Conservation (phyloP, 2,888 invertebrate species). For the Villa cingulata region DNA sequence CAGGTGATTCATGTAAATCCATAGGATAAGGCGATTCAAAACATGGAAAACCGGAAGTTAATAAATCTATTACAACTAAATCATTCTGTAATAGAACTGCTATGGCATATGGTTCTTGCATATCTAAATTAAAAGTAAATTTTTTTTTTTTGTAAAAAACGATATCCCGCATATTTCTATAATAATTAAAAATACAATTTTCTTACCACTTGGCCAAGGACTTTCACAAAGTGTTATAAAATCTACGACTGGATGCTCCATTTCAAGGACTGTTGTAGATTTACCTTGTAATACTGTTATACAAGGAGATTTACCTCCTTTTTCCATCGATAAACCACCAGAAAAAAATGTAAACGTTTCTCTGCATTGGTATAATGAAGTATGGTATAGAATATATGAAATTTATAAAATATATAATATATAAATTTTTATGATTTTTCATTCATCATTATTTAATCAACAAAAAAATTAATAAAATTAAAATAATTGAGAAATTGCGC, state of each 20-base stretch:
- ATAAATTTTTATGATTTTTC: no score
- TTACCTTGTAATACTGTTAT: conserved; percentile 94
- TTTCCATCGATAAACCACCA: conserved; percentile 86
- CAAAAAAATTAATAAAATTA: no score
- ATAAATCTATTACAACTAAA: conserved; percentile 93
- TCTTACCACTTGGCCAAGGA: conserved; percentile 77
- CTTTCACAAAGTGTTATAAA: conserved; percentile 93
- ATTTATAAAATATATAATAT: no score
- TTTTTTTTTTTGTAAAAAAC: background rate
- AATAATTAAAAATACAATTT: conserved; percentile 7
- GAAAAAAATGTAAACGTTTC: conserved; percentile 95
- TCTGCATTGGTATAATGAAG: conserved; percentile 50
- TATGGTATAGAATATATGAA: no score
- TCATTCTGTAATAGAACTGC: conserved; percentile 96
- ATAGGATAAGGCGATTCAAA: conserved; percentile 99
- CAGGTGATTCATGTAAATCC: conserved; percentile 98
- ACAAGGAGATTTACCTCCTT: conserved; percentile 78
- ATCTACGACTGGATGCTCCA: conserved; percentile 97
- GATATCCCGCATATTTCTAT: conserved; percentile 1
- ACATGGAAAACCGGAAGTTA: conserved; percentile 90
- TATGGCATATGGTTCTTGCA: conserved; percentile 95
- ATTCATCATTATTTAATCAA: no score
- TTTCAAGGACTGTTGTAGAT: conserved; percentile 93
- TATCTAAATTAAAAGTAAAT: conserved; percentile 55
- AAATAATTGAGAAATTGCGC: no score